A percentile compares a stretch with the other conserved stretches of the same genome.
Conservation (phyloP, 2,113 vertebrate species). For the Pelvicachromis taeniatus region DNA sequence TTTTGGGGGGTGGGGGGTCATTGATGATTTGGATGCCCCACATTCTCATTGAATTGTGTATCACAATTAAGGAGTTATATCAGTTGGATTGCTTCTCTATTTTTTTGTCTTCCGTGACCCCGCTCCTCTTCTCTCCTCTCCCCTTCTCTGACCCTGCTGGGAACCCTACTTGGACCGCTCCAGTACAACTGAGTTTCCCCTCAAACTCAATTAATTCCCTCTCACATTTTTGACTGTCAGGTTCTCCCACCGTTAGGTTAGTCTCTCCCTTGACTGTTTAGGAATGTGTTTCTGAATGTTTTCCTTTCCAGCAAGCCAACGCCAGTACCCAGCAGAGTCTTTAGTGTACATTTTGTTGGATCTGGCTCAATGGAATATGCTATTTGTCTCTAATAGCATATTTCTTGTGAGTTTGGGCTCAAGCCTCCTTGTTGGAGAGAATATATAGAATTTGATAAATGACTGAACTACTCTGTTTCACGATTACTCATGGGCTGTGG, state of each 20-base stretch:
- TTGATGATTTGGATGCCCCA: background rate
- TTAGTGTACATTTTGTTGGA: constrained; percentile 11
- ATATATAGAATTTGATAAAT: constrained; percentile 41
- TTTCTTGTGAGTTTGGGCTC: constrained; percentile 2
- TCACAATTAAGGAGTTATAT: background rate
- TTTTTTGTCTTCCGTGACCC: background rate
- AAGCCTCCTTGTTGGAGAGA: constrained; percentile 13
- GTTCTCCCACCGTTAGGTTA: constrained; percentile 9
- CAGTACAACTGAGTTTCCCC: background rate
- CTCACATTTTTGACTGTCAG: constrained; percentile 12
- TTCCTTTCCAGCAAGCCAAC: constrained; percentile 11
- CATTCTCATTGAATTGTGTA: background rate
- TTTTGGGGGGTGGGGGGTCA: too few relatives aligned
- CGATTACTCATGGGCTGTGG: constrained; percentile 13
- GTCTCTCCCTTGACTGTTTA: constrained; percentile 28
- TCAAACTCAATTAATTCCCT: constrained; percentile 16
- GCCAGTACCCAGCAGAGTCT: constrained; percentile 38
- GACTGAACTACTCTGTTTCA: constrained; percentile 26
- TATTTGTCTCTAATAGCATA: constrained; percentile 41
- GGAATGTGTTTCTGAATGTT: constrained; percentile 38
- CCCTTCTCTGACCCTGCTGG: background rate
- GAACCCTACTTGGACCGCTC: background rate
- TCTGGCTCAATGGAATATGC: background rate
- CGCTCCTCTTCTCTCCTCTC: background rate
- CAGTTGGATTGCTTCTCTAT: background rate